Evolutionary conservation across 2,797 vertebrate species (phyloP), one percentile per base, ranked within the genome.

Genomic region (Gymnopithys bicolor): DNA sequence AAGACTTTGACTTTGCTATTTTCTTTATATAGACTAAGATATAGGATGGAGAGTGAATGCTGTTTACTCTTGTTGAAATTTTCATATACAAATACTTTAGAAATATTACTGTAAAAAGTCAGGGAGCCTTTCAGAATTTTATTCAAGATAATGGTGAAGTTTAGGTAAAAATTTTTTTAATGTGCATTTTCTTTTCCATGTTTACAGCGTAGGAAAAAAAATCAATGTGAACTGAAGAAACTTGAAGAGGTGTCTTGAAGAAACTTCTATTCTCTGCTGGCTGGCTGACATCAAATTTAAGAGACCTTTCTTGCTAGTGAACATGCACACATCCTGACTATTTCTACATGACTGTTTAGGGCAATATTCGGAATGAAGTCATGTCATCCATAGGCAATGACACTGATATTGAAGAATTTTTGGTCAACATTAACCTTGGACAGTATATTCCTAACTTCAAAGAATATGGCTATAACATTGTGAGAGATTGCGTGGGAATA

Each of bases 371-470:
- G 78, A 90, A 98, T 97, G 95, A 97, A 97, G 93, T 94, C 96
- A 98, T 99, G 99, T 98, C 96, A 91, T 97, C 96, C 92, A 92
- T 86, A 16, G 97, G 98, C 90, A 90, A 78, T 22, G 94, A 91
- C 74, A 87, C 91, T 43, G 98, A 98, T 70, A 97, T 99, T n/a
- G 93, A 73, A 94, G 97, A 97, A 92, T 99, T 99, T 98, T 96
- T 99, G 63, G 91, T 91, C 71, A 96, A 96, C 86, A 98, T 99
- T 88, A 99, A 97, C 90, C 98, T 99, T 94, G 95, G 98, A 45
- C 99, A 98, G 71, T 99, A 99, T 73, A 93, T 96, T 69, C 32
- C 70, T 13, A 94, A 92, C 84, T 99, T 99, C 93, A 96, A 87
- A 10, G 95, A 96, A 39, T 97, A 92, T 46, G 99, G 99, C 33